A percentile compares a stretch with the other conserved stretches of the same genome.
Evolutionary conservation across 2,888 invertebrate genomes (phyloP).

Genomic region (Acanthosepion esculentum): DNA sequence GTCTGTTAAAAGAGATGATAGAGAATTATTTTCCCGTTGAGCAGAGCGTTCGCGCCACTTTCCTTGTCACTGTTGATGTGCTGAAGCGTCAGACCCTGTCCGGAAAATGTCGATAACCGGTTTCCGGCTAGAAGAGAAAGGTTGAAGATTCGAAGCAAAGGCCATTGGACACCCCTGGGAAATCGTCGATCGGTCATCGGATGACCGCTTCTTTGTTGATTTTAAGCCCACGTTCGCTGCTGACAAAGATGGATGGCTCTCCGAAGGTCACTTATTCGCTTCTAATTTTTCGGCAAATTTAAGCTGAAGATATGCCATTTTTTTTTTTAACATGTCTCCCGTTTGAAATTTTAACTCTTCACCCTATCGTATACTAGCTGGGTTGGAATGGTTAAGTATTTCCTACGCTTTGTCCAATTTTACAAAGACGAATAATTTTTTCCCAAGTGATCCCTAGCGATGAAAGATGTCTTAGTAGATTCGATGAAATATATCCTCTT

Average conservation of each 20-base stretch:
- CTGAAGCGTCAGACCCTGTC: not conserved
- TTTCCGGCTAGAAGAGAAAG: not conserved
- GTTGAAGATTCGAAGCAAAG: not conserved
- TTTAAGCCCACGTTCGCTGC: not conserved
- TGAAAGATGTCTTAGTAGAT: too few relatives aligned
- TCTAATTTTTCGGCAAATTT: slow-evolving; percentile 6
- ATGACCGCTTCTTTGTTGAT: not conserved
- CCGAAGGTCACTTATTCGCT: not conserved
- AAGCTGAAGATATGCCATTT: not conserved
- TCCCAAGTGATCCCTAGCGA: too few relatives aligned
- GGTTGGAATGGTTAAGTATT: too few relatives aligned
- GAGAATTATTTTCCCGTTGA: too few relatives aligned
- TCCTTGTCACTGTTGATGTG: too few relatives aligned
- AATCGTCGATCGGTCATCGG: not conserved
- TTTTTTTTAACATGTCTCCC: not conserved
- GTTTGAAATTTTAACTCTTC: not conserved
- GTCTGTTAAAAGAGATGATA: too few relatives aligned
- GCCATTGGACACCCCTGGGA: slow-evolving; percentile 33
- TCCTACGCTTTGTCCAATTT: too few relatives aligned
- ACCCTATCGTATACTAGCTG: too few relatives aligned
- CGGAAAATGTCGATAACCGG: not conserved
- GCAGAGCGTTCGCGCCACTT: too few relatives aligned
- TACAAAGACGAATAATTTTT: too few relatives aligned
- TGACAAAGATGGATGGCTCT: not conserved
- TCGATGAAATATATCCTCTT: too few relatives aligned